phyloP scores from a whole-genome alignment of 2,113 vertebrate species.

The Engystomops pustulosus region DNA sequence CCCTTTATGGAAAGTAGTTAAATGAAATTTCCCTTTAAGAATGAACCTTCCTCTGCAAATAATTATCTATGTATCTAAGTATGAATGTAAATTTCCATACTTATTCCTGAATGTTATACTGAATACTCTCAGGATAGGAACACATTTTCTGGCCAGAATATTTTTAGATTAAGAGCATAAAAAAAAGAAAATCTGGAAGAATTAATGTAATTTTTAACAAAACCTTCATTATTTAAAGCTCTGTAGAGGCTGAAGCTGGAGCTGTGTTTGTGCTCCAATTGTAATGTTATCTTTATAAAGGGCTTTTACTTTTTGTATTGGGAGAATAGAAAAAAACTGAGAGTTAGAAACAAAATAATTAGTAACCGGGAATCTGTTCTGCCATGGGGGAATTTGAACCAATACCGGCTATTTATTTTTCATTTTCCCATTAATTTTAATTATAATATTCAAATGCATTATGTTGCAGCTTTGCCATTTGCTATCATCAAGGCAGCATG shows the following conservation, averaged over 20 bases:
- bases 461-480: conserved; percentile 72
- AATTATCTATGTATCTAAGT: too few species aligned
- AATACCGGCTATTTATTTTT: conserved; percentile 69
- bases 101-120: neutral
- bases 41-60: neutral
- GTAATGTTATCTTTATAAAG: conserved; percentile 48
- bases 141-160: neutral
- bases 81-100: neutral
- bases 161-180: neutral
- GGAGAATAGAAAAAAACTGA: conserved; percentile 41
- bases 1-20: too few species aligned
- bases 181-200: too few species aligned
- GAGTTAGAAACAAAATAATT: conserved; percentile 51
- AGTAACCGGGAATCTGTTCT: conserved; percentile 59
- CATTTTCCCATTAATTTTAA: conserved; percentile 76
- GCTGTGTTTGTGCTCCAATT: conserved; percentile 12
- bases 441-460: conserved; percentile 74
- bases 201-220: conserved; percentile 24
- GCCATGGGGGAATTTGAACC: conserved; percentile 61
- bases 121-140: neutral
- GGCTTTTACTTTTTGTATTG: conserved; percentile 39
- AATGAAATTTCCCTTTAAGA: too few species aligned
- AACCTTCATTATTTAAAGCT: conserved; percentile 47
- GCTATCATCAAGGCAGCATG: conserved; percentile 66
- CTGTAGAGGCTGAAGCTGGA: conserved; percentile 22